Base-by-base conservation (phyloP, 1,140 invertebrate species). In the Trichomalopsis sarcophagae region DNA sequence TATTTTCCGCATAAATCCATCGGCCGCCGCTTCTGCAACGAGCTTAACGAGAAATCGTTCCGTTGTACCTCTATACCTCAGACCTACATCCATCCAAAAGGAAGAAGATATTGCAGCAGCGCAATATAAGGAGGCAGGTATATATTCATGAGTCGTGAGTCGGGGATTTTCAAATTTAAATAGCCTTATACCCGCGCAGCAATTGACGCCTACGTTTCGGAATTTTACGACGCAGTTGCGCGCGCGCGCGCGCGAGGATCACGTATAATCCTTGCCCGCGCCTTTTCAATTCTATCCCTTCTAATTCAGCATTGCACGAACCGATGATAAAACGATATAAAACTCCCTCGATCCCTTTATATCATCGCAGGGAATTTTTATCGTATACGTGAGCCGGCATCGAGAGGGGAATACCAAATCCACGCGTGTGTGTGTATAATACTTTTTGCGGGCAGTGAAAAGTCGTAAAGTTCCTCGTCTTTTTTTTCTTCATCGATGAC, bases 261-360 rank as follows among this genome's bases (percentile, higher is more conserved):
- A 62, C 55, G 55, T 62, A 62, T 62, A 62, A 62, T 62, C 55
- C 55, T 5, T 17, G 13, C 50, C 11, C 68, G 23, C 3, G 27
- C n/a, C 33, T 21, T 73, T 81, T 81, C 44, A 81, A 81, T 81
- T 50, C 71, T 47, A 30, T 55, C 30, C 55, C 55, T 40, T 75
- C 30, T 74, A 81, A 81, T 62, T 82, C 81, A 82, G 17, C 68
- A n/a, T 83, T 17, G 55, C 81, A 77, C 74, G 81, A 74, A 14
- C 55, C 36, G 36, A 40, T 83, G 30, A 82, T 83, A 77, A 77
- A 83, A 76, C 55, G 33, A 17, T 27, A 30, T 27, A 71, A 23
- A n/a, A 47, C 23, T 2, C 55, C 55, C 55, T 23, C 33, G 44
- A 71, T 71, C 14, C 66, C 23, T 73, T 62, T 62, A 62, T 62